Base-by-base conservation (phyloP, 37 sponge, comb jelly and placozoan genomes). In the Tethya wilhelma region DNA sequence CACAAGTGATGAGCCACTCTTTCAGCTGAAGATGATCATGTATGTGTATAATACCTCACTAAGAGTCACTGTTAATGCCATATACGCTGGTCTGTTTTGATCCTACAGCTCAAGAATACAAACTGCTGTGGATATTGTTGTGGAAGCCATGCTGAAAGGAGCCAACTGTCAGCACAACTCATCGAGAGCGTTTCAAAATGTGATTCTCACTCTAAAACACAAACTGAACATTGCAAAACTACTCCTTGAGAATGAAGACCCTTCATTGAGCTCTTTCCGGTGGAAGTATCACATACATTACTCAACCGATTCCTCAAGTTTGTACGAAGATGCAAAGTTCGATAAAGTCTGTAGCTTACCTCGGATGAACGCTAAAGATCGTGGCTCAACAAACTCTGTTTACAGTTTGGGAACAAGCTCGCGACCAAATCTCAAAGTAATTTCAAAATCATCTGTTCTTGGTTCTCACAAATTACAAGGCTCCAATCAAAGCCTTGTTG, bases 241-340 rank as follows among this genome's bases (percentile, higher is more conserved):
- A 36, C 64, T 79, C 59, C 37, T 70, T 29, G 36, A 36, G 0
- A 69, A 42, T 28, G 40, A 67, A 34, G 26, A 20, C 25, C 34
- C 17, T 25, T 36, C 56, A 30, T 38, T 36, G 5, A n/a, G 49
- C 23, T 66, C 57, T n/a, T 78, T 78, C 53, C 38, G 1, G 9
- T 78, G 79, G 79, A 78, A n/a, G 64, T 19, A 39, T 29, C 79
- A 66, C 23, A 42, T 78, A 23, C 79, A 33, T 53, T 78, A 78
- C 33, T 65, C 67, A 34, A 49, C 55, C 2, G 79, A 74, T 23
- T 7, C 38, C 22, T 25, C 26, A 28, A 28, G 25, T 0, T 30
- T 23, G 31, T 41, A 33, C 9, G 2, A 49, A 9, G 14, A 9
- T 49, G 53, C 14, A 19, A 9, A 49, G 14, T 19, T 19, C 9